Base-by-base conservation (phyloP, 2,888 invertebrate genomes). In the Leptogaster cylindrica region DNA sequence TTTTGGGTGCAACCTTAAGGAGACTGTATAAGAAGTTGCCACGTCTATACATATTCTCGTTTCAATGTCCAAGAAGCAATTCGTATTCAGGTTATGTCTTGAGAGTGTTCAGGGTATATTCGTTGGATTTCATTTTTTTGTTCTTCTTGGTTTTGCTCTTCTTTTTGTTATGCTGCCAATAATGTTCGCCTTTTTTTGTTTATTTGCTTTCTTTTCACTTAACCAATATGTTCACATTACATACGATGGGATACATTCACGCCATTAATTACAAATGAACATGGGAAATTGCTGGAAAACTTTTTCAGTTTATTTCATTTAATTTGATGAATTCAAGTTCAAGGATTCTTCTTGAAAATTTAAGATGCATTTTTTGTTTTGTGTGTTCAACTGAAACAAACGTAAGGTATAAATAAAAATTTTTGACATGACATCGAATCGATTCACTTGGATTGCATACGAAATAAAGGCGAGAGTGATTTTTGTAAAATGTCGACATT, bases 1-100 rank as follows among this genome's bases (percentile, higher is more conserved):
- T 48, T 48, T 48, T 48, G 48, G n/a, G 48, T 48, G 48, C 48
- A 48, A 23, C 48, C 48, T 48, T 48, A 48, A 23, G 48, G 27
- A n/a, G 48, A 48, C 48, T 48, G 16, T 48, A 25, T 25, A 48
- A 48, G 48, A 48, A 48, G 25, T 48, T 48, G 23, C 48, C 48
- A 48, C 48, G 48, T 48, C 48, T 48, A 48, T 48, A 48, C 48
- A 27, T 48, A 27, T 48, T 48, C 20, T 48, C 48, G 48, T 48
- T 48, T 48, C 48, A 48, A 48, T 48, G 48, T 48, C 48, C 48
- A 48, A 25, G 48, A 10, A 48, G 48, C 48, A 23, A 48, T 48
- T 48, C 48, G 48, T 48, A 48, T 48, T 48, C 48, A 48, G 48
- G 48, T 25, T 48, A 25, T 25, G 48, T 48, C 48, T 27, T 48